Evolutionary conservation across 2,888 invertebrate species (phyloP), one percentile per base, ranked within the genome.

Genomic region (Rambutsinella grinnellia): DNA sequence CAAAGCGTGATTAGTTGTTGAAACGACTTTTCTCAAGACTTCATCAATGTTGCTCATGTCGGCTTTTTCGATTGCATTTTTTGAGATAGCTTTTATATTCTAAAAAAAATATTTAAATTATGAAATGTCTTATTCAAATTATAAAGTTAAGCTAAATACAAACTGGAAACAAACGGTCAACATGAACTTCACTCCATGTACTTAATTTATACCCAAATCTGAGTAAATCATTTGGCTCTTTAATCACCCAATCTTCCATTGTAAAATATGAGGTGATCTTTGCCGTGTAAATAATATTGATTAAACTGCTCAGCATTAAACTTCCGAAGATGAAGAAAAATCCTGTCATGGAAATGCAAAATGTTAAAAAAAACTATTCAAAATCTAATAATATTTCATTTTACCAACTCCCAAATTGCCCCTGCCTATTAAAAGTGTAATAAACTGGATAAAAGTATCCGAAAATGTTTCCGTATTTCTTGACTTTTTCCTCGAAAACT

Each of bases 101-200:
- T 56, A 5, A 10, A 51, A 51, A 19, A 51, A 51, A n/a, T 51
- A 51, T 19, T n/a, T 51, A n/a, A n/a, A 60, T 60, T 46, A 3
- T 17, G n/a, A 3, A n/a, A 21, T 2, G 2, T 2, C n/a, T 44
- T n/a, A 10, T n/a, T n/a, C n/a, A n/a, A n/a, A n/a, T n/a, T n/a
- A n/a, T n/a, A n/a, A n/a, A n/a, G n/a, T n/a, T n/a, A 51, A 15
- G 17, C 13, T 51, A 15, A 51, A 51, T 51, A 54, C 23, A 21
- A 58, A 61, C 69, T 24, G 53, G 23, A 36, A 69, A 69, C 1
- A 69, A 36, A 46, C 61, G 49, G 2, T 60, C 44, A 28, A 69
- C 23, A 19, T 69, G 69, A 10, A 61, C 21, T 15, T 61, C 13
- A 46, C 61, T 69, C 21, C 21, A 69, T 24, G 56, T 61, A 8